Conservation (phyloP, 92 coral and sea anemone species). For the Scolanthus callimorphus region DNA sequence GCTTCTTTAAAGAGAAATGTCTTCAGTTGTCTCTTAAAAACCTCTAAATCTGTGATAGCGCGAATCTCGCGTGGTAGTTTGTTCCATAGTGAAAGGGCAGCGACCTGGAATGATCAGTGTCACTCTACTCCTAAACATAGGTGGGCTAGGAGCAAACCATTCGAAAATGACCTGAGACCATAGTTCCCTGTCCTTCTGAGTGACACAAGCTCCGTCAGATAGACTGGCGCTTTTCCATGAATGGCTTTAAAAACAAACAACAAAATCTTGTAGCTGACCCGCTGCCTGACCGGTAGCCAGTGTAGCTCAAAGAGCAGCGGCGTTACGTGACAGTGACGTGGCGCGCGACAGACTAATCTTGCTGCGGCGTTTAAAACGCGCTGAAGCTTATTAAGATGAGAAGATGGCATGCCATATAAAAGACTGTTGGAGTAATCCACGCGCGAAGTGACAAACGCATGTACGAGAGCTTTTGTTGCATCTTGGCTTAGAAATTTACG, state of each 20-base stretch:
- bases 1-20: neutral
- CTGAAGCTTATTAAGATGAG: neutral
- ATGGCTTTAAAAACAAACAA: neutral
- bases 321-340: slow-evolving; percentile 41
- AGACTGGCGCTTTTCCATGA: neutral
- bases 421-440: neutral
- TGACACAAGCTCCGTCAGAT: slow-evolving; percentile 6
- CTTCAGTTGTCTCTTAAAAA: neutral
- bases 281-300: slow-evolving; percentile 46
- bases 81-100: neutral
- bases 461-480: neutral
- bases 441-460: neutral
- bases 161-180: neutral
- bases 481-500: neutral
- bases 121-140: slow-evolving; percentile 5
- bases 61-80: neutral
- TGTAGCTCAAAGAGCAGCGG: slow-evolving; percentile 29
- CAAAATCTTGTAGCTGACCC: slow-evolving; percentile 1
- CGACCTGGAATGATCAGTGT: slow-evolving; percentile 1
- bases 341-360: neutral
- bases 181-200: neutral
- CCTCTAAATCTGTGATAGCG: neutral
- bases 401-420: neutral
- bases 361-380: neutral
- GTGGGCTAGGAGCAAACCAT: slow-evolving; percentile 14